Percentiles rank a stretch among this genome's conserved stretches.
These are phyloP conservation scores for Argya squamiceps DNA, from an alignment of 2,797 vertebrate genomes.

Conservation along the genomic window DNA sequence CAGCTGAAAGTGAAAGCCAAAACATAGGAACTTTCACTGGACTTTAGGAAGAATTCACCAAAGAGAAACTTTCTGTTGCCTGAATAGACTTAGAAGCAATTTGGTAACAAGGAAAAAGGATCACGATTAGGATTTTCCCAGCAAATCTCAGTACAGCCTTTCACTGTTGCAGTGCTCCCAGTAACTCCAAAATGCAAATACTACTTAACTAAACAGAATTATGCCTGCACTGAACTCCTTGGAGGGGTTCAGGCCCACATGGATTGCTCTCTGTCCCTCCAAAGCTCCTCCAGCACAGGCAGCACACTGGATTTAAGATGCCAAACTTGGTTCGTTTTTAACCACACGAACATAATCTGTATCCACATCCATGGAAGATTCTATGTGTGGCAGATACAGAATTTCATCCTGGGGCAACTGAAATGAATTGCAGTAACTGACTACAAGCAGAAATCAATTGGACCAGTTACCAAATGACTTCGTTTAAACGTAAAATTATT, in stretches of 20 bases:
- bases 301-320: not conserved
- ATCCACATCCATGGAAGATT: not conserved
- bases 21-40: not conserved
- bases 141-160: not conserved
- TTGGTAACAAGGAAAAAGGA: not conserved
- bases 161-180: not conserved
- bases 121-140: not conserved
- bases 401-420: not conserved
- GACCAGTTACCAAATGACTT: slow-evolving; percentile 35
- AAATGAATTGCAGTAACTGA: slow-evolving; percentile 7
- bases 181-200: not conserved
- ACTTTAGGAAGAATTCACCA: not conserved
- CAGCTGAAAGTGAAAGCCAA: not conserved
- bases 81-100: not conserved
- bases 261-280: not conserved
- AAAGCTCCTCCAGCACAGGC: not conserved
- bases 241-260: not conserved
- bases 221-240: not conserved
- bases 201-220: not conserved
- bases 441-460: slow-evolving; percentile 31
- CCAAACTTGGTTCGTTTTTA: not conserved
- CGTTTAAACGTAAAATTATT: slow-evolving; percentile 47
- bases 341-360: not conserved
- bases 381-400: not conserved
- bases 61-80: not conserved